These are phyloP conservation scores for Caenorhabditis sp. DNA, from an alignment of 2,888 invertebrate genomes.

Conservation along the genomic window DNA sequence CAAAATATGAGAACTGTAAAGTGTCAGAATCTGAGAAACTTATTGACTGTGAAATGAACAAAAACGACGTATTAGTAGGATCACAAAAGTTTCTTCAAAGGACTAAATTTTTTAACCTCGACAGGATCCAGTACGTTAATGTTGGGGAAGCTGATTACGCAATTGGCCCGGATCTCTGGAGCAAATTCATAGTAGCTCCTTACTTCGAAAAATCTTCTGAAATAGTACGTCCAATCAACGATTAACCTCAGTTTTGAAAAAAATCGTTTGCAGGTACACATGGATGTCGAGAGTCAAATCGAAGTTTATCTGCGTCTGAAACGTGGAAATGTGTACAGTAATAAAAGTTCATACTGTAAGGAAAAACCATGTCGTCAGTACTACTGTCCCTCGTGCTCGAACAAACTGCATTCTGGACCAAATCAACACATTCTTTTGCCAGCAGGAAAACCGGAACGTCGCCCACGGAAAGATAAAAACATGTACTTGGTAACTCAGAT, in stretches of 20 bases:
- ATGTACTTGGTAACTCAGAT: conserved; percentile 48
- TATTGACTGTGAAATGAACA: background rate
- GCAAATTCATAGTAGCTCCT: conserved; percentile 22
- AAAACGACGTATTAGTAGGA: background rate
- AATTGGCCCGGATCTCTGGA: conserved; percentile 55
- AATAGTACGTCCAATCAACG: no score
- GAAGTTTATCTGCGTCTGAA: conserved; percentile 32
- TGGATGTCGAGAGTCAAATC: conserved; percentile 25
- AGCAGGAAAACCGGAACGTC: conserved; percentile 53
- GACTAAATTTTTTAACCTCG: conserved; percentile 7
- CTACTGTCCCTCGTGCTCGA: conserved; percentile 60
- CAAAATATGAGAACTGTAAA: conserved; percentile 4
- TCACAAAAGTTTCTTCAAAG: conserved; percentile 16
- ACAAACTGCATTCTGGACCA: conserved; percentile 41
- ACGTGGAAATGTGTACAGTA: conserved; percentile 36
- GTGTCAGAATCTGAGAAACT: conserved; percentile 15
- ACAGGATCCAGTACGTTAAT: conserved; percentile 4
- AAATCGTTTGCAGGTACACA: conserved; percentile 16
- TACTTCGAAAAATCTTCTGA: conserved; percentile 6
- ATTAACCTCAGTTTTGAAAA: no score
- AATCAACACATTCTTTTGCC: conserved; percentile 33
- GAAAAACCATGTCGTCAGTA: conserved; percentile 59
- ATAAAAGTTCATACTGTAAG: conserved; percentile 58
- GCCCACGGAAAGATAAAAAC: conserved; percentile 59
- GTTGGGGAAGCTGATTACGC: background rate